Base-by-base conservation (phyloP, 2,797 vertebrate genomes). In the Microctenopoma steveboyesi region DNA sequence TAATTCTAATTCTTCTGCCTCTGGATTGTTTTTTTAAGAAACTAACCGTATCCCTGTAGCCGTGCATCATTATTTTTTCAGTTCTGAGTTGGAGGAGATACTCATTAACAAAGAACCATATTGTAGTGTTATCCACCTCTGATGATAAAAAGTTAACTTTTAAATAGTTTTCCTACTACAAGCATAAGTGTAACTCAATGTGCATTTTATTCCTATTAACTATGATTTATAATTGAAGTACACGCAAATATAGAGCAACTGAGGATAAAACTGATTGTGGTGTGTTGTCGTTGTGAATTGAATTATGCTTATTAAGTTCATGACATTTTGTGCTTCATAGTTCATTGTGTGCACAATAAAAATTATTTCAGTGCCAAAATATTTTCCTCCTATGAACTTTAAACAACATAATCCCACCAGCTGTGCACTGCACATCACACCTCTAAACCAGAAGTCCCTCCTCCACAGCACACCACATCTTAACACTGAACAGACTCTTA, bases 381-480 rank as follows among this genome's bases (percentile, higher is more conserved):
- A 30, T 48, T 67, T 82, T 27, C 2, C 59, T 62, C 27, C 13
- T 16, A 27, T 76, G 28, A 82, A 56, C 43, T 47, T 52, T 35
- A 12, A 73, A 67, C 50, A 68, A 64, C 33, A 57, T 49, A 13
- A 65, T 50, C 37, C 5, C n/a, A 43, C 15, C 5, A 59, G 47
- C 49, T 27, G 46, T 74, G 8, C 54, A 12, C 28, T 62, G 35
- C 45, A 63, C 61, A 62, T 64, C 47, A 56, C 33, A 66, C 27
- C 64, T 51, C 67, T 71, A 47, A 79, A 74, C 46, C 51, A 9
- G 15, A 62, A 16, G 56, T 39, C 42, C 45, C 69, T 30, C 58
- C 51, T 67, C 45, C 39, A 71, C 55, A 70, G 74, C 49, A 72
- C 8, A 30, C n/a, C n/a, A 5, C 68, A 30, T 15, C 63, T 69